phyloP scores from a whole-genome alignment of 1,140 invertebrate genomes.

The Chironomus striatipennis region DNA sequence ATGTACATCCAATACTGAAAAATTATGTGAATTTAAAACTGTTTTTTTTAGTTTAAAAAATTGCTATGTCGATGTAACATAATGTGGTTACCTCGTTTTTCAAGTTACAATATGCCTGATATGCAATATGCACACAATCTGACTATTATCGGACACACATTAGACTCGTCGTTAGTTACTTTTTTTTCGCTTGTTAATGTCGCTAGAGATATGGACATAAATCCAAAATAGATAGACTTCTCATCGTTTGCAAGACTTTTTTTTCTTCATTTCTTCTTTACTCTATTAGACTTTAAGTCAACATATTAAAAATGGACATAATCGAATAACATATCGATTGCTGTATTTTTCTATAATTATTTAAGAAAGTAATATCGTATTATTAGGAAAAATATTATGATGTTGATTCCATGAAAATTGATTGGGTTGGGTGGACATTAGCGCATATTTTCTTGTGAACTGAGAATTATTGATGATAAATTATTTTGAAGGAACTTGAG shows the following conservation, averaged over 20 bases:
- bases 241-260: not conserved
- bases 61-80: not conserved
- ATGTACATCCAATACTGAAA: not conserved
- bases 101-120: not conserved
- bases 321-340: constrained; percentile 7
- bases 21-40: constrained; percentile 14
- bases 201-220: constrained; percentile 6
- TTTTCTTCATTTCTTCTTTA: too few relatives aligned
- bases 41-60: not conserved
- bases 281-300: not conserved
- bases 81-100: not conserved
- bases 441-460: too few relatives aligned
- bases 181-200: not conserved
- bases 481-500: too few relatives aligned
- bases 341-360: not conserved
- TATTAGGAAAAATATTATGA: not conserved
- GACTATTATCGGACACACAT: constrained; percentile 7
- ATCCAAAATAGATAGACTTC: not conserved
- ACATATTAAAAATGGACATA: constrained; percentile 11
- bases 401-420: too few relatives aligned
- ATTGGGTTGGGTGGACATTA: too few relatives aligned
- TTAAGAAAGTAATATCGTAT: not conserved
- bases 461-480: too few relatives aligned
- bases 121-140: constrained; percentile 13
- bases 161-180: not conserved